Evolutionary conservation across 2,888 invertebrate species (phyloP).

Genomic region (Brachycybe producta): DNA sequence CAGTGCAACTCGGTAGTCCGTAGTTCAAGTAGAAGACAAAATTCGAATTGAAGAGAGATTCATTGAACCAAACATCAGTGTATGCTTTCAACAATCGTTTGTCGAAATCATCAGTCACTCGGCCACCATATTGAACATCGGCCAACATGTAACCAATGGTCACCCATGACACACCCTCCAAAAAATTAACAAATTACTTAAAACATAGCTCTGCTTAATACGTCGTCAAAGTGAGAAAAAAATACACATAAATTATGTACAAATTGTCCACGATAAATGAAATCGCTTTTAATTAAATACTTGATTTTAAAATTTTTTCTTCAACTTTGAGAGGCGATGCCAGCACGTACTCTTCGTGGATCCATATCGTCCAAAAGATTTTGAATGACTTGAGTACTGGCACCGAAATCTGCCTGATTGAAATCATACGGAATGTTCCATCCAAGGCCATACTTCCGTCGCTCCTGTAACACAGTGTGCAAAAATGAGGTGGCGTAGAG

Average conservation of each 20-base stretch:
- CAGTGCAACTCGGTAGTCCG: slow-evolving; percentile 68
- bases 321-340: no score
- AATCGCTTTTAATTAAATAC: slow-evolving; percentile 4
- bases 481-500: slow-evolving; percentile 88
- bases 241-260: no score
- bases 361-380: slow-evolving; percentile 95
- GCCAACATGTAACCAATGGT: slow-evolving; percentile 96
- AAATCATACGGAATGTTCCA: slow-evolving; percentile 98
- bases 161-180: slow-evolving; percentile 82
- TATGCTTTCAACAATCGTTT: slow-evolving; percentile 85
- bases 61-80: slow-evolving; percentile 85
- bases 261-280: no score
- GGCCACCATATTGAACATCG: slow-evolving; percentile 69
- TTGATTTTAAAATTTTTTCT: slow-evolving; percentile 7
- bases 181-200: slow-evolving; percentile 9
- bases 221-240: not conserved
- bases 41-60: slow-evolving; percentile 65
- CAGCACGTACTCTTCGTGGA: slow-evolving; percentile 58
- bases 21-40: slow-evolving; percentile 92
- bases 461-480: slow-evolving; percentile 88
- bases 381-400: slow-evolving; percentile 88
- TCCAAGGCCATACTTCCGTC: slow-evolving; percentile 88
- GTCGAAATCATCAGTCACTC: slow-evolving; percentile 95
- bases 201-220: not conserved
- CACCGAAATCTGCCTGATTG: slow-evolving; percentile 90